Percentiles rank a stretch among this genome's conserved stretches.
Conservation (phyloP, 2,888 invertebrate genomes). For the Ommatoiulus sabulosus region DNA sequence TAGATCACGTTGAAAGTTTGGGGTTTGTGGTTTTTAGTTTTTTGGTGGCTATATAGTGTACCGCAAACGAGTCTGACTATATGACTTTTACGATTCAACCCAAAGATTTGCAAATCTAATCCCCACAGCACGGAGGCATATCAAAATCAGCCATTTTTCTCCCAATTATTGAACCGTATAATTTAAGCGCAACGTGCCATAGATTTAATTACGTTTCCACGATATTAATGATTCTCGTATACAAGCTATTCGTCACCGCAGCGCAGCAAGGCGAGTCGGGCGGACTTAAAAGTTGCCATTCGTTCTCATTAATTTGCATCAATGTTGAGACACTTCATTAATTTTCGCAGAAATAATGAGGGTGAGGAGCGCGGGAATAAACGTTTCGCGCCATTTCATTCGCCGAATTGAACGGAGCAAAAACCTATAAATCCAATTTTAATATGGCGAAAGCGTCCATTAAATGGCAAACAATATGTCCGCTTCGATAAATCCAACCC, state of each 20-base stretch:
- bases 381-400: neutral
- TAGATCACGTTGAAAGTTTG: too few species aligned
- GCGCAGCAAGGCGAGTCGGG: neutral
- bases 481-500: neutral
- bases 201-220: neutral
- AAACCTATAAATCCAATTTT: conserved; percentile 7
- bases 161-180: neutral
- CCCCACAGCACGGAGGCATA: too few species aligned
- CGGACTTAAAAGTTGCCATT: neutral
- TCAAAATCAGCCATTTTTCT: neutral
- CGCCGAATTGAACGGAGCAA: neutral
- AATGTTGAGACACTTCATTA: conserved; percentile 36
- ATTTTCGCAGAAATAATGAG: neutral
- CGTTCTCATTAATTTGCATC: conserved; percentile 27
- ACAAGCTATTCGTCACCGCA: neutral
- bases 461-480: conserved; percentile 30
- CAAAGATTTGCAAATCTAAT: too few species aligned
- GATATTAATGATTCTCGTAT: neutral
- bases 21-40: too few species aligned
- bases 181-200: neutral
- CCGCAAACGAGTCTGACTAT: too few species aligned
- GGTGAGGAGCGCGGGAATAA: neutral
- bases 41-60: too few species aligned
- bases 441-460: neutral
- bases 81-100: too few species aligned